Evolutionary conservation across 2,113 vertebrate genomes (phyloP).

Genomic region (Sciurus niger): DNA sequence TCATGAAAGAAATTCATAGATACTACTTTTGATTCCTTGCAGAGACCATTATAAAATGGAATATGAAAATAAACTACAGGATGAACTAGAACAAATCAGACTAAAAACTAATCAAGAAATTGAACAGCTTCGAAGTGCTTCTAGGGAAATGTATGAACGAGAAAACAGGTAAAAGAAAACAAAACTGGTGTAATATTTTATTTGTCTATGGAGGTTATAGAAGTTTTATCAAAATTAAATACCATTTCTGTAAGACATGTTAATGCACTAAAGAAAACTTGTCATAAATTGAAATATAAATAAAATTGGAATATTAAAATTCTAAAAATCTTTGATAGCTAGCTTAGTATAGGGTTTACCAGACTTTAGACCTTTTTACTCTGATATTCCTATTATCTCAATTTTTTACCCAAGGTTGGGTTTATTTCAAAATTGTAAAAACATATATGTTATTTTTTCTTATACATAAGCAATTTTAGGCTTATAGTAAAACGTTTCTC

Average conservation of each 20-base stretch:
- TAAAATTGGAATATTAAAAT: conserved; percentile 44
- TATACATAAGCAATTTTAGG: conserved; percentile 79
- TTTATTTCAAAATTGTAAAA: conserved; percentile 85
- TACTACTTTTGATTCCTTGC: conserved; percentile 78
- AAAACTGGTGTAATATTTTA: not conserved
- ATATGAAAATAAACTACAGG: conserved; percentile 95
- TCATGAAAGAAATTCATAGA: not conserved
- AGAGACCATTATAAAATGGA: conserved; percentile 97
- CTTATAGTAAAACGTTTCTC: conserved; percentile 70
- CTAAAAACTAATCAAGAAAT: conserved; percentile 97
- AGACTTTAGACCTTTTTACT: not conserved
- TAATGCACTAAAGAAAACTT: conserved; percentile 30
- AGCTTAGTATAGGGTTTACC: not conserved
- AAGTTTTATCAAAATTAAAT: conserved; percentile 63
- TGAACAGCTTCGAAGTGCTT: conserved; percentile 94
- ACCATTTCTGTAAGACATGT: not conserved
- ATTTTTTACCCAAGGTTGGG: conserved; percentile 24
- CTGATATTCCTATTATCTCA: not conserved
- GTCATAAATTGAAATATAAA: conserved; percentile 20
- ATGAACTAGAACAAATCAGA: conserved; percentile 96
- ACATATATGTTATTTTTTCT: conserved; percentile 79
- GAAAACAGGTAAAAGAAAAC: conserved; percentile 96
- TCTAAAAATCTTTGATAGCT: conserved; percentile 41
- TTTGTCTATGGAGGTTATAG: not conserved
- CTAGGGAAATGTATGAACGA: conserved; percentile 98